Percentiles rank a stretch among this genome's conserved stretches.
Conservation (phyloP, 2,888 invertebrate species). For the Sipha maydis region DNA sequence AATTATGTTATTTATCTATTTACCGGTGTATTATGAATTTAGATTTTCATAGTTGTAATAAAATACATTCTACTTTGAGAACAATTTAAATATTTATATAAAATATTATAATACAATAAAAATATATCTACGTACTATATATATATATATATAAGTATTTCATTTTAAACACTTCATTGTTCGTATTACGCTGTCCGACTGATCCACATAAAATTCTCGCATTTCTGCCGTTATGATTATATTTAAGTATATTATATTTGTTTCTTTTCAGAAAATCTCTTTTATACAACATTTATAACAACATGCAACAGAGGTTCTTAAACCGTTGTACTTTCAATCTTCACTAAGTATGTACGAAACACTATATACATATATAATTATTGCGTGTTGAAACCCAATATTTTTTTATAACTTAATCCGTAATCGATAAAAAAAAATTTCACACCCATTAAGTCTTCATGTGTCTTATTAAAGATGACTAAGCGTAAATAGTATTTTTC, state of each 20-base stretch:
- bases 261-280: neutral
- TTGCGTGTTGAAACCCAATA: conserved; percentile 14
- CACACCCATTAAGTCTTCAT: conserved; percentile 25
- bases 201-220: neutral
- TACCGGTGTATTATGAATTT: neutral
- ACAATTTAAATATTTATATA: neutral
- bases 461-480: conserved; percentile 22
- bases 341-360: neutral
- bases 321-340: neutral
- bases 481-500: conserved; percentile 9
- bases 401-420: neutral
- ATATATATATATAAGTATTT: neutral
- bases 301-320: neutral
- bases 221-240: neutral
- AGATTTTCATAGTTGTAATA: neutral
- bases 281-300: neutral
- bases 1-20: neutral
- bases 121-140: neutral
- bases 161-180: conserved; percentile 12
- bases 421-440: conserved; percentile 12
- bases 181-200: neutral
- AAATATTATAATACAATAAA: neutral
- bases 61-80: neutral
- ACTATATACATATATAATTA: neutral
- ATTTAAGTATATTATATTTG: neutral